Percentiles rank a stretch among this genome's conserved stretches.
Conservation (phyloP, 2,797 vertebrate genomes). For the Peromyscus nudipes region DNA sequence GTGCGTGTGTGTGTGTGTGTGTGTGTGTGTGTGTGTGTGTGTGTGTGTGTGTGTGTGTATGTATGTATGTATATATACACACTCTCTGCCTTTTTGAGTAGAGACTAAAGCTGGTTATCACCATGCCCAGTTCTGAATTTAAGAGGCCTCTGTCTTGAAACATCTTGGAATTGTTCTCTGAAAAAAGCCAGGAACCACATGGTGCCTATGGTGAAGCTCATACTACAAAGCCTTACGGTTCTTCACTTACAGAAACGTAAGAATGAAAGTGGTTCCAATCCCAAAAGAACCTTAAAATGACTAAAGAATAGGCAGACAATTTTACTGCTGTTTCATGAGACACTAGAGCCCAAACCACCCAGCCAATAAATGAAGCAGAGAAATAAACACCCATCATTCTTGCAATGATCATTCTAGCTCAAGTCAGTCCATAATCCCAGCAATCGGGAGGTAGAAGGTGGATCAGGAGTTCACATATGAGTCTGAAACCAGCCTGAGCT, state of each 20-base stretch:
- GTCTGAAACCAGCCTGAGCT: background rate
- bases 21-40: too few species aligned
- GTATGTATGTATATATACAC: too few species aligned
- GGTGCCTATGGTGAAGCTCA: background rate
- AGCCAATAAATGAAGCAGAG: background rate
- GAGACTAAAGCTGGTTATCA: background rate
- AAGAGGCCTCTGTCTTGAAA: background rate
- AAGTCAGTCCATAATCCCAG: background rate
- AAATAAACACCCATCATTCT: background rate
- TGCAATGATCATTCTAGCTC: background rate
- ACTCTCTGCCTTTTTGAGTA: background rate
- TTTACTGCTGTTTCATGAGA: background rate
- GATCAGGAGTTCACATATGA: background rate
- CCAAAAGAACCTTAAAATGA: background rate
- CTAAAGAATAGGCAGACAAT: background rate
- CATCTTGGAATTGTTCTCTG: background rate
- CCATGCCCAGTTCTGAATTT: background rate
- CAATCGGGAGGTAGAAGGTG: background rate
- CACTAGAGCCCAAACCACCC: background rate
- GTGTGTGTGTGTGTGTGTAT: too few species aligned
- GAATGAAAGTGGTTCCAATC: background rate
- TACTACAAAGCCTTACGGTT: background rate
- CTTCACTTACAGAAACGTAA: background rate
- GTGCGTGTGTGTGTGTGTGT: too few species aligned
- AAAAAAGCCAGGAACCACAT: background rate